These are phyloP conservation scores for Physella acuta DNA, from an alignment of 1,140 invertebrate genomes.

Conservation along the genomic window DNA sequence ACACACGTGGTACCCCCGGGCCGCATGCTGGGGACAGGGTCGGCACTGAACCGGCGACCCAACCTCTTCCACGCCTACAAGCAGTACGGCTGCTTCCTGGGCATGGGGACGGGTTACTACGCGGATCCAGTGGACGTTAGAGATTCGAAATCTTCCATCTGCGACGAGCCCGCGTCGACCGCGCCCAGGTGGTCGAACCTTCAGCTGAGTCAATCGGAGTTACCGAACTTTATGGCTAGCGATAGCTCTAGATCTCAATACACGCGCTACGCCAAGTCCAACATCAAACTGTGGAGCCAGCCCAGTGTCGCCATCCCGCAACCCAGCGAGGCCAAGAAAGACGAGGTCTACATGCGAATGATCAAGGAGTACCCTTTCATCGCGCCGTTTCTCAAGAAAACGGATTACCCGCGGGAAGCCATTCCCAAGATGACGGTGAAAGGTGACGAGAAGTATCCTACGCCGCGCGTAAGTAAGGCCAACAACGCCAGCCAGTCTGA, in stretches of 20 bases:
- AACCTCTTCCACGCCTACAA: background rate
- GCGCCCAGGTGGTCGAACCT: background rate
- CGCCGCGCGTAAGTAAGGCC: too few relatives aligned
- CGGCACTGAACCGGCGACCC: background rate
- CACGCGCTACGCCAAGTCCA: background rate
- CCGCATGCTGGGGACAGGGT: background rate
- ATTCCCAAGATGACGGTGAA: background rate
- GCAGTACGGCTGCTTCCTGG: constrained; percentile 5
- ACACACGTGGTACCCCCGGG: background rate
- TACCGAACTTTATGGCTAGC: background rate
- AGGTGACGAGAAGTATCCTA: background rate
- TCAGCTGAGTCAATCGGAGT: background rate
- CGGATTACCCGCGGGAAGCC: background rate
- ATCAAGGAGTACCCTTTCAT: constrained; percentile 6
- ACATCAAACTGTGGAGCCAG: background rate
- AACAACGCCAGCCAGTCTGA: background rate
- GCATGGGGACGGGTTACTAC: background rate
- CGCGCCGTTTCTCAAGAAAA: background rate
- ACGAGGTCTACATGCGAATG: background rate
- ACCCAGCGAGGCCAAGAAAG: background rate
- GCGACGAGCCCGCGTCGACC: background rate
- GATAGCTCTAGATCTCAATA: background rate
- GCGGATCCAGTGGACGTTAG: background rate
- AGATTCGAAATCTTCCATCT: background rate
- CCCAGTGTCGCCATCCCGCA: background rate